Conservation (phyloP, 1,140 invertebrate species). For the Leptonema lineaticorne region DNA sequence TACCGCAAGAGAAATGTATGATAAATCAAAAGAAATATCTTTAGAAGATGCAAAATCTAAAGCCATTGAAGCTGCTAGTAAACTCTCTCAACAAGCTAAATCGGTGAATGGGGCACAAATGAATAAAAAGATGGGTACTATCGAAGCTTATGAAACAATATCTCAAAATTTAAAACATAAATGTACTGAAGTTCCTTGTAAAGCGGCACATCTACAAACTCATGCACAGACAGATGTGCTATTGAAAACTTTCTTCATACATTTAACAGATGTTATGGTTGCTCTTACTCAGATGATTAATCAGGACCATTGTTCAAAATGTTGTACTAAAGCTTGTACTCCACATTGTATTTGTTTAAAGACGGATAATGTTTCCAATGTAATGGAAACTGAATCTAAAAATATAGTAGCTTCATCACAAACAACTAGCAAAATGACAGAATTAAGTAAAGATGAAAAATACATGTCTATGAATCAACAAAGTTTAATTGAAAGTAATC, state of each 20-base stretch:
- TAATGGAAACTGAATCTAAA: not conserved
- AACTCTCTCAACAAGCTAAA: conserved; percentile 34
- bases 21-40: conserved; percentile 21
- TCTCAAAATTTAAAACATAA: conserved; percentile 32
- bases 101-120: not conserved
- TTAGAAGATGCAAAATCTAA: conserved; percentile 31
- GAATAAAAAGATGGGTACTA: conserved; percentile 21
- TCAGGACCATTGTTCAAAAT: conserved; percentile 9
- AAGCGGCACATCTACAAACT: conserved; percentile 19
- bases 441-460: not conserved
- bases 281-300: conserved; percentile 43
- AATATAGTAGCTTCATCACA: not conserved
- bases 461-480: conserved; percentile 12
- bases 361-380: not conserved
- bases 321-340: not conserved
- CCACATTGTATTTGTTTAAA: conserved; percentile 20
- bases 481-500: conserved; percentile 2
- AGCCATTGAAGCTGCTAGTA: conserved; percentile 32
- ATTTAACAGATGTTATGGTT: conserved; percentile 53
- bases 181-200: conserved; percentile 29
- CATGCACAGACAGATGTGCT: conserved; percentile 45
- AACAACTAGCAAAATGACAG: not conserved
- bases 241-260: conserved; percentile 51
- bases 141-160: conserved; percentile 26
- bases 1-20: conserved; percentile 1